These are phyloP conservation scores for Microcebus jonahi DNA, from an alignment of 2,113 vertebrate species.

Conservation along the genomic window DNA sequence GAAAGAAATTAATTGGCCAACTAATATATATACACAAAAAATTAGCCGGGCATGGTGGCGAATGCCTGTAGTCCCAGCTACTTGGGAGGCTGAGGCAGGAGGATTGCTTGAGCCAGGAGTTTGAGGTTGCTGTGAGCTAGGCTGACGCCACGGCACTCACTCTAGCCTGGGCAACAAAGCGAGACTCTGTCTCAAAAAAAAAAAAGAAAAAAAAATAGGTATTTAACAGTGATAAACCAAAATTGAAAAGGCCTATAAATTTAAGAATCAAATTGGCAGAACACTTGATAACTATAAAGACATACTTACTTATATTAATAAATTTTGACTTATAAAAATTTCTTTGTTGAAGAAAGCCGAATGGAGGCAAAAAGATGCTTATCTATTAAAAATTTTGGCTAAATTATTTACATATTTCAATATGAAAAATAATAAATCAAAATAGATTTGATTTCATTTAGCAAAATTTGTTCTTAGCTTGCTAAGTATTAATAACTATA, in stretches of 20 bases:
- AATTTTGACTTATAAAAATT: background rate
- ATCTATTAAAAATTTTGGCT: background rate
- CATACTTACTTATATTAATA: background rate
- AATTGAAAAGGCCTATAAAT: background rate
- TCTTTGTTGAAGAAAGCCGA: background rate
- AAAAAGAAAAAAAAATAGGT: too few relatives aligned
- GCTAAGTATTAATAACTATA: background rate
- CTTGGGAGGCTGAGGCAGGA: too few relatives aligned
- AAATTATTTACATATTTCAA: background rate
- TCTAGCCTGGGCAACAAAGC: too few relatives aligned
- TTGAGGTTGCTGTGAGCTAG: too few relatives aligned
- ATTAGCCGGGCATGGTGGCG: too few relatives aligned
- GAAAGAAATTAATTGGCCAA: too few relatives aligned
- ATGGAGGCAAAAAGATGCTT: background rate
- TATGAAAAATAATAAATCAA: background rate
- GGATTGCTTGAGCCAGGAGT: too few relatives aligned
- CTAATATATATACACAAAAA: too few relatives aligned
- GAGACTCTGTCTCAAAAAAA: too few relatives aligned
- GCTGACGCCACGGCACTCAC: too few relatives aligned
- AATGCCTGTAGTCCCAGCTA: too few relatives aligned
- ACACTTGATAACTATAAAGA: background rate
- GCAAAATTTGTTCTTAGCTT: background rate
- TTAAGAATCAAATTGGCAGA: background rate
- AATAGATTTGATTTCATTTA: background rate
- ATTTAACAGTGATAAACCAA: background rate